These are phyloP conservation scores for Protaetia brevitarsis DNA, from an alignment of 1,140 invertebrate species.

Conservation along the genomic window DNA sequence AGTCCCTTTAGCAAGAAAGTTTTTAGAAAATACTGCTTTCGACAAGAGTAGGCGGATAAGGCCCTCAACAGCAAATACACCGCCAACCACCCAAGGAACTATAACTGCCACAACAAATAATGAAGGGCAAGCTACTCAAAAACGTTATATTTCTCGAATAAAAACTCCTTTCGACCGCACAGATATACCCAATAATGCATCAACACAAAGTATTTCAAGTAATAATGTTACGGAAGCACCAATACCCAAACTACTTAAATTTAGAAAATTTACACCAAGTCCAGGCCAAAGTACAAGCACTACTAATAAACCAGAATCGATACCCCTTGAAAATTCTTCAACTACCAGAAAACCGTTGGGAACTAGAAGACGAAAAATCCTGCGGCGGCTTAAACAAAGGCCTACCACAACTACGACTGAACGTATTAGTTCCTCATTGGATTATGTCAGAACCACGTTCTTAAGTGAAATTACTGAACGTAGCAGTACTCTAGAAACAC, in stretches of 20 bases:
- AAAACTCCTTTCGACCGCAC: not conserved
- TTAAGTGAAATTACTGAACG: not conserved
- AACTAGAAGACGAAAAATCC: not conserved
- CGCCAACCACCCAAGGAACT: not conserved
- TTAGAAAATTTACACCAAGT: not conserved
- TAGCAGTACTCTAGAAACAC: not conserved
- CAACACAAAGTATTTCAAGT: not conserved
- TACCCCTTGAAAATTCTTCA: not conserved
- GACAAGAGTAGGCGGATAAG: constrained; percentile 34
- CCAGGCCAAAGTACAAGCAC: not conserved
- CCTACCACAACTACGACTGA: too few species aligned
- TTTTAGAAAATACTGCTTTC: not conserved
- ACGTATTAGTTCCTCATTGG: too few species aligned
- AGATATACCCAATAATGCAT: not conserved
- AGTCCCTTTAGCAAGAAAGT: constrained; percentile 6
- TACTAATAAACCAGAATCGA: not conserved
- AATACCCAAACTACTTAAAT: not conserved
- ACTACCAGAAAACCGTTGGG: not conserved
- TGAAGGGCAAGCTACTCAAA: not conserved
- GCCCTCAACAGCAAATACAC: constrained; percentile 25
- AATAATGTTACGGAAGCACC: not conserved
- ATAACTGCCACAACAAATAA: not conserved
- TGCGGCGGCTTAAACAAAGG: not conserved
- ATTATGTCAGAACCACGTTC: too few species aligned
- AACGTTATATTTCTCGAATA: not conserved